Evolutionary conservation across 2,888 invertebrate genomes (phyloP), one percentile per base, ranked within the genome.

Genomic region (Trichogramma evanescens): DNA sequence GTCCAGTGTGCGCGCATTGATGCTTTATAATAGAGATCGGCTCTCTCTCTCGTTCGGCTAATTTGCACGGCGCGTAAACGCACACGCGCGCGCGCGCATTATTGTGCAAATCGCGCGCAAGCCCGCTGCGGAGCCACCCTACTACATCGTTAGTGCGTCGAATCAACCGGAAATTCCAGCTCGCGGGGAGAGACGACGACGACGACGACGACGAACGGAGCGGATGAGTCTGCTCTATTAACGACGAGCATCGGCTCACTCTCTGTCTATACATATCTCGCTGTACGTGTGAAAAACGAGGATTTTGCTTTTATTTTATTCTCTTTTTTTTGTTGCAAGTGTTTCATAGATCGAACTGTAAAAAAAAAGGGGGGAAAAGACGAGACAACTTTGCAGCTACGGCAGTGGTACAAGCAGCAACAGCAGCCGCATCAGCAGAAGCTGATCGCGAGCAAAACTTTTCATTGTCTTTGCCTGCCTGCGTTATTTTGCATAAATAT

Each of bases 151-250:
- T 77, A 77, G 76, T 69, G 74, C 71, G 74, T 71, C 74, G 77
- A 76, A 76, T 77, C 77, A 77, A 77, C 77, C 77, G 77, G 77
- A 77, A 77, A 77, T 77, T 77, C 77, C 77, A 76, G 77, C 76
- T 76, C 75, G 75, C 72, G 71, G 66, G 26, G 8, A 52, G 52
- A 52, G 38, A 13, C 40, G 13, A 26, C 13, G 13, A 13, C 40
- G 13, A 26, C 13, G 13, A 13, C 13, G 13, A 13, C 50, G 10
- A 44, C 46, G 8, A 10, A 46, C 46, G 3, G 54, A 54, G 50
- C 43, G 57, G 63, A 63, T 58, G 58, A 5, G 38, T 50, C 50
- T 58, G 26, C 26, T 26, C 26, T 26, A 26, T 26, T 26, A 26
- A 26, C 26, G 26, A 26, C 26, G 26, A 26, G 26, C 26, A 26